Evolutionary conservation across 2,888 invertebrate genomes (phyloP), one percentile per base, ranked within the genome.

Genomic region (Cremastinae sp.): DNA sequence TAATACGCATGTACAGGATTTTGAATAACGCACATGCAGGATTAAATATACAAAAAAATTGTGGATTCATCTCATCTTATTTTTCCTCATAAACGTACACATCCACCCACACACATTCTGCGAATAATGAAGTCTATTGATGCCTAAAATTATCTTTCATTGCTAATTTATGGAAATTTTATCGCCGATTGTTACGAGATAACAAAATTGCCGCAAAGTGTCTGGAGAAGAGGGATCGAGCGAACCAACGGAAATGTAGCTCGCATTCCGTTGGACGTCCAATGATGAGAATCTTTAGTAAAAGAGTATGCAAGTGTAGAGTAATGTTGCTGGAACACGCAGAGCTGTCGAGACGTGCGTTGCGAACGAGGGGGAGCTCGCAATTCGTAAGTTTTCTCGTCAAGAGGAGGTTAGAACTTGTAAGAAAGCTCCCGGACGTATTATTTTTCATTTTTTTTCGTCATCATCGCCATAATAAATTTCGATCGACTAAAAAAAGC

Each of bases 221-320:
- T 28, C n/a, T 49, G n/a, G n/a, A 62, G 12, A 41, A 56, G 18
- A 28, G 2, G 22, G 14, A 43, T 37, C n/a, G n/a, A 49, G 43
- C 43, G n/a, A 20, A 53, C 72, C 51, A 73, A 65, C 65, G 65
- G 65, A 73, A 72, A 65, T 49, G 53, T 39, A n/a, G 49, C 49
- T 43, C 43, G 12, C 35, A 53, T 73, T 72, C 72, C 72, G 72
- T 73, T 73, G 65, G 72, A 51, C 71, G 14, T 35, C 72, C 58
- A 65, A 73, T 73, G 65, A 18, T 43, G 65, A 9, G 59, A 22
- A 12, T 28, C 20, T 20, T 35, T 47, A 35, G 14, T 4, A 10
- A 39, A 62, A 64, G n/a, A n/a, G 56, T 28, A 43, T 39, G 51
- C 39, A 35, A 10, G 45, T n/a, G 14, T 22, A 45, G 49, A 53